Base-by-base conservation (phyloP, 2,888 invertebrate species). In the Dromius quadrimaculatus region DNA sequence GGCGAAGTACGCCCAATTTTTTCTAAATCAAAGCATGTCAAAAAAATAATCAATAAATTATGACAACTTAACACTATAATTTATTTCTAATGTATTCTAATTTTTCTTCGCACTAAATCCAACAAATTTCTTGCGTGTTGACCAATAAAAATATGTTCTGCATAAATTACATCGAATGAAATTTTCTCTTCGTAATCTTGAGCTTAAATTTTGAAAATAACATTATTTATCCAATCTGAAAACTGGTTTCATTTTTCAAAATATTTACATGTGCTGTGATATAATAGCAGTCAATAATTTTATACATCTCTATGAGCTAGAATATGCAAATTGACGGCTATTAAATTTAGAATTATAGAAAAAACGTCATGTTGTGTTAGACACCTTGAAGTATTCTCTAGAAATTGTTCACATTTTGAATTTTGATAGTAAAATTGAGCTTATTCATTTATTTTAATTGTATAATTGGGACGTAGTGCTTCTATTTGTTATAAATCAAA, bases 181-280 rank as follows among this genome's bases (percentile, higher is more conserved):
- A 13, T 22, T 13, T 11, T 3, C 8, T 22, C 5, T 15, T 23
- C n/a, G 36, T 38, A 19, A 36, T 36, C 36, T 11, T 13, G 36
- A 61, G 61, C 41, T 61, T 54, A 54, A 38, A 61, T 61, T 61
- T 41, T 61, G 9, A 61, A 15, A 22, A 13, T 61, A 54, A 28
- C 50, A 41, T 28, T 22, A 28, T 19, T 38, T 38, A 61, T 41
- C 38, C 41, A 61, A 61, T 61, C 61, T 22, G 22, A 4, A 8
- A 61, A 61, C 61, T 61, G 61, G 61, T 61, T 61, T 13, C 61
- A 61, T 61, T 23, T 61, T 61, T 41, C 41, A 41, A 41, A 38
- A 59, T 38, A 59, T 36, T 59, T 59, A 59, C 59, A 38, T 59
- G 20, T 20, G 1, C 20, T n/a, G 28, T 41, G 22, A 61, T 41